A percentile compares a stretch with the other conserved stretches of the same genome.
These are phyloP conservation scores for Poeciliopsis turneri DNA, from an alignment of 2,797 vertebrate species.

Conservation along the genomic window DNA sequence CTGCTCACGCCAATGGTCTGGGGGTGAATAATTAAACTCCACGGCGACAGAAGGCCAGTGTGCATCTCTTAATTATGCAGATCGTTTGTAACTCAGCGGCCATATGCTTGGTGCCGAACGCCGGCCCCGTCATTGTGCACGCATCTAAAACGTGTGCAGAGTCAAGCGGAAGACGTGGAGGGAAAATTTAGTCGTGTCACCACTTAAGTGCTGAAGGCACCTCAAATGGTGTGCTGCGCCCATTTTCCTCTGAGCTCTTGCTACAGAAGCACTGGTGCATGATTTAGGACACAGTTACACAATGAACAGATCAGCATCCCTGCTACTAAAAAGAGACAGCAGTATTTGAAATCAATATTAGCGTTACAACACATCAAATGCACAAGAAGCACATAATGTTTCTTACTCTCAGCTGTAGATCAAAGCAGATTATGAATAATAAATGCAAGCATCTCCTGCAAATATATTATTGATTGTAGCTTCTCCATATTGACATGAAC, in stretches of 20 bases:
- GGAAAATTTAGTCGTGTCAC: conserved; percentile 26
- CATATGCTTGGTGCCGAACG: conserved; percentile 56
- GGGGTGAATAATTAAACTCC: conserved; percentile 72
- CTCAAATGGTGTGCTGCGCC: conserved; percentile 29
- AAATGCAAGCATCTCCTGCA: neutral
- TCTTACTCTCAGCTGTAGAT: neutral
- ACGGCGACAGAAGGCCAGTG: conserved; percentile 62
- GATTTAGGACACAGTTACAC: conserved; percentile 16
- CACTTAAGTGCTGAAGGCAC: conserved; percentile 14
- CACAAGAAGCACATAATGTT: conserved; percentile 9
- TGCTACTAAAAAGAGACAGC: conserved; percentile 1
- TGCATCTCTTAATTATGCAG: conserved; percentile 76
- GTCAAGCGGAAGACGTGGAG: conserved; percentile 17
- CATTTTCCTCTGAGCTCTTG: conserved; percentile 23
- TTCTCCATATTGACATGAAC: neutral
- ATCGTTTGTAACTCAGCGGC: conserved; percentile 44
- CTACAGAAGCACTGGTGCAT: conserved; percentile 11
- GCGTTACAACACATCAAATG: neutral
- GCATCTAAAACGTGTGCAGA: conserved; percentile 19
- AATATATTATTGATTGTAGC: conserved; percentile 11
- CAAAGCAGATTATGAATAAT: conserved; percentile 10
- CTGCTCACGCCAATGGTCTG: conserved; percentile 44
- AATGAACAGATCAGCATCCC: conserved; percentile 9
- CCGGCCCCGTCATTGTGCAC: conserved; percentile 25
- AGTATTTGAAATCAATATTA: conserved; percentile 6